Conservation (phyloP, 2,797 vertebrate species). For the Myiotriccus ornatus region DNA sequence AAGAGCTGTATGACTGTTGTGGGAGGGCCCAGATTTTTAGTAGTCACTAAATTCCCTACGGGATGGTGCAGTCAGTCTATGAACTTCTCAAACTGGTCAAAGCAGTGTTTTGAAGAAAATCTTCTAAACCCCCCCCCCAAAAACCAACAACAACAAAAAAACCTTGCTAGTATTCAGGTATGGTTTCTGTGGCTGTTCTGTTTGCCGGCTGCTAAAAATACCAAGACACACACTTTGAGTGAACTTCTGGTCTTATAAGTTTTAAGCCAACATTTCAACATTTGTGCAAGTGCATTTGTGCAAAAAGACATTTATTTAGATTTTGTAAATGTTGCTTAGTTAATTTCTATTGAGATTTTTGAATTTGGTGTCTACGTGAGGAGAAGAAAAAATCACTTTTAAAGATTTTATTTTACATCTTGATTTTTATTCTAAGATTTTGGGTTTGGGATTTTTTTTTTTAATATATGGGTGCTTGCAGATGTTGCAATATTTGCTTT, state of each 20-base stretch:
- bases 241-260: neutral
- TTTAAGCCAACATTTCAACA: neutral
- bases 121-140: no score
- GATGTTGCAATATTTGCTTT: neutral
- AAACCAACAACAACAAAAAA: no score
- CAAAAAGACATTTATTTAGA: neutral
- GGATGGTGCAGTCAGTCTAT: neutral
- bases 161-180: neutral
- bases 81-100: neutral
- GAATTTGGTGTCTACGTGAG: neutral
- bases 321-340: neutral
- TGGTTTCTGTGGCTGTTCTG: neutral
- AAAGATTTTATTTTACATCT: neutral
- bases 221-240: neutral
- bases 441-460: neutral
- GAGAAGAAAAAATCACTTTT: accelerated
- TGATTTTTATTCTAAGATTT: neutral
- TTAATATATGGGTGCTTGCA: neutral
- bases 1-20: neutral
- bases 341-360: neutral
- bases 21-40: neutral
- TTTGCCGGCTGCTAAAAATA: neutral
- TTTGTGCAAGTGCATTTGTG: neutral
- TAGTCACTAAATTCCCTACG: neutral
- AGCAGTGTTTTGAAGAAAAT: neutral